Evolutionary conservation across 2,113 vertebrate species (phyloP).

Genomic region (Ovis canadensis): DNA sequence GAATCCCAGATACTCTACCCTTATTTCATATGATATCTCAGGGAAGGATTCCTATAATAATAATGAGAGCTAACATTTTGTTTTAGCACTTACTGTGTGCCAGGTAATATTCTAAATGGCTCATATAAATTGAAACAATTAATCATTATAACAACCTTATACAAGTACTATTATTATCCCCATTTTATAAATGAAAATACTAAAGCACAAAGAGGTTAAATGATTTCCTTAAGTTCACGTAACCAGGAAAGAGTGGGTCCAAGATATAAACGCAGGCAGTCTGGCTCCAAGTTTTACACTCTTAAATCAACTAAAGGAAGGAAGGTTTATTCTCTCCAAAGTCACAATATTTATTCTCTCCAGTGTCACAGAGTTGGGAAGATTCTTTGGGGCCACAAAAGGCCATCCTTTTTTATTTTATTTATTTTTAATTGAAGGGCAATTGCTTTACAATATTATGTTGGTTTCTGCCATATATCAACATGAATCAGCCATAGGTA

Average conservation of each 20-base stretch:
- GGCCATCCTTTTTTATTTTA: not conserved
- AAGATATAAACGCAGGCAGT: not conserved
- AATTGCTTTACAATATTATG: not conserved
- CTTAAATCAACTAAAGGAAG: not conserved
- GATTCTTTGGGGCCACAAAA: not conserved
- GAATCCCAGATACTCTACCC: not conserved
- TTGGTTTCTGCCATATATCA: not conserved
- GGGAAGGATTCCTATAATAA: not conserved
- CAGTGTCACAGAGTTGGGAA: not conserved
- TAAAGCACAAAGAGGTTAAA: not conserved
- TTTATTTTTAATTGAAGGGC: not conserved
- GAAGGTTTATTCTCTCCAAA: not conserved
- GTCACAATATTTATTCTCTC: not conserved
- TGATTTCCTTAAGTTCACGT: not conserved
- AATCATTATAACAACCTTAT: not conserved
- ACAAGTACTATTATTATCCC: not conserved
- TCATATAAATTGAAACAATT: constrained; percentile 12
- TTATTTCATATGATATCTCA: not conserved
- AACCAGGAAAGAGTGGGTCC: not conserved
- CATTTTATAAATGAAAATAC: not conserved
- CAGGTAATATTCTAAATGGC: not conserved
- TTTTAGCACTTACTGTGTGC: not conserved
- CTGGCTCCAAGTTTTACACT: not conserved
- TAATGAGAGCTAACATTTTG: not conserved
- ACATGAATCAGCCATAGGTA: not conserved